Percentiles rank a stretch among this genome's conserved stretches.
Conservation (phyloP, 2,113 vertebrate genomes). For the Sisor rabdophorus region DNA sequence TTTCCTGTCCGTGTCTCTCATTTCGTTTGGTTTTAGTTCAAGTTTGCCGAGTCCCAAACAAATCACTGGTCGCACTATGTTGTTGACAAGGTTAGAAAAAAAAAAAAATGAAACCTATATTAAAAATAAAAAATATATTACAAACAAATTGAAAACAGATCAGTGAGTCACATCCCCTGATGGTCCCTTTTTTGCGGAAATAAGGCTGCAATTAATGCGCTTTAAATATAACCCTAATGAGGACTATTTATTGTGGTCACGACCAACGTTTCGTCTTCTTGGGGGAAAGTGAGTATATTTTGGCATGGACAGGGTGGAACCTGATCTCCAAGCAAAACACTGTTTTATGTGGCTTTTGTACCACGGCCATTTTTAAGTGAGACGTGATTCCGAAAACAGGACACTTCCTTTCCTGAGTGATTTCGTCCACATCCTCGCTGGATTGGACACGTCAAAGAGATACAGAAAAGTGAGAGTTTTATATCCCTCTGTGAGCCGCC, state of each 20-base stretch:
- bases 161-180: constrained; percentile 27
- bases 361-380: constrained; percentile 54
- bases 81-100: background rate
- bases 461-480: constrained; percentile 19
- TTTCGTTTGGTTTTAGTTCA: background rate
- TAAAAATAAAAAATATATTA: constrained; percentile 18
- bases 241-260: constrained; percentile 46
- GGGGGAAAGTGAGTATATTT: constrained; percentile 36
- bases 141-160: constrained; percentile 33
- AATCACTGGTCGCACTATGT: background rate
- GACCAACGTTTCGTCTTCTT: constrained; percentile 39
- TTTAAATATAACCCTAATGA: constrained; percentile 45
- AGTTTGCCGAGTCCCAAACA: background rate
- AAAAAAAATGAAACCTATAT: constrained; percentile 8
- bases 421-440: constrained; percentile 18
- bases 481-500: constrained; percentile 38
- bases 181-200: constrained; percentile 32
- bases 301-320: constrained; percentile 33
- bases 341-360: constrained; percentile 49
- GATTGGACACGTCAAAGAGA: constrained; percentile 31
- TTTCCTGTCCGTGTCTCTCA: background rate
- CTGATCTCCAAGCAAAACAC: constrained; percentile 50
- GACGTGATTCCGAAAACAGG: constrained; percentile 45
- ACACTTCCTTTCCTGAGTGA: constrained; percentile 43
- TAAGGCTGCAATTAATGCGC: constrained; percentile 43